Conservation (phyloP, 2,888 invertebrate species). For the Altica lythri region DNA sequence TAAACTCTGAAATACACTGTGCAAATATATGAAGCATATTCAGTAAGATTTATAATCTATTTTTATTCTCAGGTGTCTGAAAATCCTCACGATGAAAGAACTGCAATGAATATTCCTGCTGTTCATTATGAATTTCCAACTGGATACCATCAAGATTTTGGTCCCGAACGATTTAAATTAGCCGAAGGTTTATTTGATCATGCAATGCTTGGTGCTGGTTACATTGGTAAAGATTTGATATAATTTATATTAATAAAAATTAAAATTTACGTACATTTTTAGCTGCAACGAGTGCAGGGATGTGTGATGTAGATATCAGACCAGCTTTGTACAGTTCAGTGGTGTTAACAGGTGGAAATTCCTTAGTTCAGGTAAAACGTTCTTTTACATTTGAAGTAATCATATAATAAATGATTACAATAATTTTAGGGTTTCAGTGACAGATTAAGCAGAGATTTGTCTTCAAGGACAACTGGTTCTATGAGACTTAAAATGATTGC, state of each 20-base stretch:
- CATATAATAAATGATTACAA: no score
- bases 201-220: slow-evolving; percentile 88
- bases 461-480: slow-evolving; percentile 86
- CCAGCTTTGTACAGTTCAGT: slow-evolving; percentile 95
- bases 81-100: slow-evolving; percentile 86
- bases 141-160: slow-evolving; percentile 96
- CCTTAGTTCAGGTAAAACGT: slow-evolving; percentile 71
- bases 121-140: slow-evolving; percentile 97
- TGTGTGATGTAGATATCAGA: slow-evolving; percentile 97
- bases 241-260: neutral
- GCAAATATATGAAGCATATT: no score
- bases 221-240: slow-evolving; percentile 63
- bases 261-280: slow-evolving; percentile 41
- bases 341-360: slow-evolving; percentile 94
- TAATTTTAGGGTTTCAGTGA: slow-evolving; percentile 91
- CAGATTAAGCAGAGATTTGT: slow-evolving; percentile 84
- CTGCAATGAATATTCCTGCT: slow-evolving; percentile 85
- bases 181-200: slow-evolving; percentile 96
- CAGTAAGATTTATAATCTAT: no score
- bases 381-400: slow-evolving; percentile 1
- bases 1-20: no score
- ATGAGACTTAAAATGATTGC: slow-evolving; percentile 94
- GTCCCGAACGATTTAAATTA: slow-evolving; percentile 88
- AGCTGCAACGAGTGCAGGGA: slow-evolving; percentile 83
- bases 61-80: slow-evolving; percentile 72